Conservation (phyloP, 2,113 vertebrate species). For the Ramphastos sulfuratus region DNA sequence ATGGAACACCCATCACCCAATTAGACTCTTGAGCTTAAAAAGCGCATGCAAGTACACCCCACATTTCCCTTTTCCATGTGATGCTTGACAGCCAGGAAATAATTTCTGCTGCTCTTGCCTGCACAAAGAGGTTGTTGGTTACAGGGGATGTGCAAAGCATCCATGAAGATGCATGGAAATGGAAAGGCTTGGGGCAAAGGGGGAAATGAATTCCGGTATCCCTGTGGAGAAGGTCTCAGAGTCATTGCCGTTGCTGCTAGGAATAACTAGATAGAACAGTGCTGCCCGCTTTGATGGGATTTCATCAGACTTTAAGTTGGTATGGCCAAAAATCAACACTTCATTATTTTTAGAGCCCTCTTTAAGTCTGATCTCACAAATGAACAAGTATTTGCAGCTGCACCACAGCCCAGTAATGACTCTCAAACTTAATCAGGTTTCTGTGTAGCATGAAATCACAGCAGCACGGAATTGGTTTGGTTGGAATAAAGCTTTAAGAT, state of each 20-base stretch:
- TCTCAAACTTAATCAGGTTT: rapidly evolving
- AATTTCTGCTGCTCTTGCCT: neutral
- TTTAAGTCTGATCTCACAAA: neutral
- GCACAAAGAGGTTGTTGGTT: neutral
- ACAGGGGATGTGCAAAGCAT: neutral
- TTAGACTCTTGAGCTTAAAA: neutral
- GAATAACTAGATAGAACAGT: no score
- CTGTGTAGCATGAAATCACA: rapidly evolving
- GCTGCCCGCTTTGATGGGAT: neutral
- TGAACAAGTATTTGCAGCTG: neutral
- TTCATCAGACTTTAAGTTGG: neutral
- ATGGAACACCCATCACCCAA: no score
- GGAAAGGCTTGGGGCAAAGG: neutral
- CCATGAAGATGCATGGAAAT: neutral
- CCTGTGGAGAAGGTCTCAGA: neutral
- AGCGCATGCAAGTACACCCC: neutral
- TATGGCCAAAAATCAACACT: neutral
- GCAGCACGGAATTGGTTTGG: neutral
- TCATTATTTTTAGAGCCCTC: neutral
- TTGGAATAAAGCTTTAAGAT: neutral
- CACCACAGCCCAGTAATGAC: neutral
- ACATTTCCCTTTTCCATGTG: neutral
- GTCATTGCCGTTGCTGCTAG: no score
- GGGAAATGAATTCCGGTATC: neutral
- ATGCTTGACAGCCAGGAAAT: neutral